Evolutionary conservation across 2,888 invertebrate species (phyloP), one percentile per base, ranked within the genome.

Genomic region (Zaprionus obscuricornis): DNA sequence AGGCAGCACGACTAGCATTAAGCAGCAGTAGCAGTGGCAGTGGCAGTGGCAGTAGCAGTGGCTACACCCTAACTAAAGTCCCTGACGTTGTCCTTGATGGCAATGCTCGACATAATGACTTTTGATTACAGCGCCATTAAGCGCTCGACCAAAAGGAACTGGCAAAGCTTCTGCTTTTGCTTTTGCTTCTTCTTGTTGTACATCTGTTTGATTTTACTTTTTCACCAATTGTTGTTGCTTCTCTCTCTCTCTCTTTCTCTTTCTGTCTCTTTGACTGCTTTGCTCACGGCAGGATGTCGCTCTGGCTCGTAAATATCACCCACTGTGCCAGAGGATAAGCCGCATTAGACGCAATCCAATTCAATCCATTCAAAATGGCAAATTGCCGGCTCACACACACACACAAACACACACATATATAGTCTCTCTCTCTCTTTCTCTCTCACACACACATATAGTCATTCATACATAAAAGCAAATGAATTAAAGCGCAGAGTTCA

Each of bases 71-170:
- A 33, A 27, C 37, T 14, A 11, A 26, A 26, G 34, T 36, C 26
- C 55, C 13, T 55, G 50, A 29, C 52, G 62, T 54, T 68, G 86
- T 71, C 85, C 85, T 78, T 78, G 77, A 78, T 82, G 84, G 14
- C 54, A 56, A 75, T 62, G 59, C 66, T 57, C 65, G 64, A 84
- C 67, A 81, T 81, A 86, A 81, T 81, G 81, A 81, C 85, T 81
- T 81, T 66, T 81, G 81, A 81, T 81, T 81, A 84, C 70, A 74
- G 81, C 86, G 77, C 85, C 85, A 81, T 81, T 84, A 81, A 66
- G 73, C 64, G 78, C 43, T 54, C 54, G 36, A 16, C 31, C 54
- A 57, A 52, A 64, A 51, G 49, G 46, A 58, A 37, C 16, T 45
- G 13, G 22, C 26, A 31, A 11, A 18, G 16, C 5, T 18, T 14